phyloP scores from a whole-genome alignment of 2,888 invertebrate genomes.

The Stenolophus ochropezus region DNA sequence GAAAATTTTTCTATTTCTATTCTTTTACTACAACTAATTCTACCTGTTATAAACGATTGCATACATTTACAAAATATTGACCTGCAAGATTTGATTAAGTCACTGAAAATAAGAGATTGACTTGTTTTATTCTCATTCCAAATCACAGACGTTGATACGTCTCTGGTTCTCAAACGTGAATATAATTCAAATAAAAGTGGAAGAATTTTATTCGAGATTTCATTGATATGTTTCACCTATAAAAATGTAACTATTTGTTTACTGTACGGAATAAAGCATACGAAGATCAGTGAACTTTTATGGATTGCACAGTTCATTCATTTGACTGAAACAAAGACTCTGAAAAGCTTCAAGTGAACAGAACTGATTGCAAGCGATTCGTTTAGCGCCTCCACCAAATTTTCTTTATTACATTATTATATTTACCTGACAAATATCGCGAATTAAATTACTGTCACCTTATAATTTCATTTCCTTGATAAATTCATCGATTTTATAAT shows the following conservation, averaged over 20 bases:
- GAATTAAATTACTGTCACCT: background rate
- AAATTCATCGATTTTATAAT: background rate
- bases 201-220: background rate
- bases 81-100: too few relatives aligned
- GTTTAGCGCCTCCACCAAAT: background rate
- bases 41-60: too few relatives aligned
- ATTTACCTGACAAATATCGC: conserved; percentile 48
- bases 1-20: too few relatives aligned
- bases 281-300: background rate
- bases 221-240: too few relatives aligned
- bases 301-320: background rate
- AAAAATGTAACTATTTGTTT: background rate
- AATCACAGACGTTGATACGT: background rate
- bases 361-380: background rate
- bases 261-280: background rate
- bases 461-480: background rate
- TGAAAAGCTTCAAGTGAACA: background rate
- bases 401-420: conserved; percentile 19
- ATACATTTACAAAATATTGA: too few relatives aligned
- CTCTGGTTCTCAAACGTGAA: too few relatives aligned
- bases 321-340: background rate
- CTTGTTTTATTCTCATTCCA: too few relatives aligned
- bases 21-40: too few relatives aligned
- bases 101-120: too few relatives aligned
- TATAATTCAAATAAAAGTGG: background rate